Base-by-base conservation (phyloP, 2,888 invertebrate genomes). In the Orthonevra nobilis region DNA sequence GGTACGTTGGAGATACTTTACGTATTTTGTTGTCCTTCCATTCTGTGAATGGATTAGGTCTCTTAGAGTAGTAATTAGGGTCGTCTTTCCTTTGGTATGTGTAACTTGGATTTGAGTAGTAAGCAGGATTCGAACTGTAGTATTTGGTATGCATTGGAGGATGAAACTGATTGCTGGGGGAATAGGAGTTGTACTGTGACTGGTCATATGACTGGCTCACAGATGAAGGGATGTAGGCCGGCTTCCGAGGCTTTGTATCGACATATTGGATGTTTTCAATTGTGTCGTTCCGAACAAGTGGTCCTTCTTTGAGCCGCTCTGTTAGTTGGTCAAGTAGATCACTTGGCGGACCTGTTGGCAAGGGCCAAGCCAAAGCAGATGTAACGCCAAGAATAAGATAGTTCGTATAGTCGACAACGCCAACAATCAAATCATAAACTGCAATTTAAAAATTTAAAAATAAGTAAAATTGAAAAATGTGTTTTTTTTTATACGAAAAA, bases 331-430 rank as follows among this genome's bases (percentile, higher is more conserved):
- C 84, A 0, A 87, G 58, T 19, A 86, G 84, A 81, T 87, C 88
- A 73, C 87, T 87, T 3, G 89, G 87, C 2, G 90, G 92, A 75
- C 92, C 92, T 81, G 93, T 92, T 0, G 95, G 95, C 38, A 95
- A 86, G 84, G 94, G 93, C 91, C 93, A 95, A 1, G 95, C 95
- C 83, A 95, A 87, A 0, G 94, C 94, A 0, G 94, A 93, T 0
- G 95, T 95, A 48, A 92, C 90, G 0, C 95, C 95, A 83, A 92
- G 89, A 6, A 93, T 90, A 75, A 94, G 91, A 66, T 88, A 87
- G 81, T 89, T 88, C 2, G 87, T 88, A 34, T 85, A 85, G 70
- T 88, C 89, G n/a, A 88, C 87, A 28, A 89, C 84, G 32, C 88
- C 88, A 54, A 88, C 83, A 74, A 88, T 87, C 70, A 87, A 85